Evolutionary conservation across 2,888 invertebrate species (phyloP), one percentile per base, ranked within the genome.

Genomic region (Entomobrya multifasciata): DNA sequence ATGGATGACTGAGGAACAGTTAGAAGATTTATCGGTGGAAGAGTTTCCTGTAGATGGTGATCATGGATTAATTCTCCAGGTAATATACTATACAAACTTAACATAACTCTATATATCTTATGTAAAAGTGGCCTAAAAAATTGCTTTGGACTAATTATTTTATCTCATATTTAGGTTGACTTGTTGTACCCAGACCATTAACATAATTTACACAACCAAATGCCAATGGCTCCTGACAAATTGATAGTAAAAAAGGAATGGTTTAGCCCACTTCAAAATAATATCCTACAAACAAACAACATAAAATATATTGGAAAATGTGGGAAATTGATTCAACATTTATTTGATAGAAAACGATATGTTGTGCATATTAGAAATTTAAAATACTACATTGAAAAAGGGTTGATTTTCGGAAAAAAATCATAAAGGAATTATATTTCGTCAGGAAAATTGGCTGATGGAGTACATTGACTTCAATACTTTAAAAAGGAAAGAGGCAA

Each of bases 291-390:
- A 11, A 44, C 5, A 5, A 5, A 44, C 5, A 20, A 25, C 1
- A 76, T 60, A 15, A 60, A 44, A 15, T 76, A 74, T 44, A 13
- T 20, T 36, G 60, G 41, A 47, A 60, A 60, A 6, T 4, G 27
- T 1, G 55, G 57, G 74, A 83, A 83, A 36, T 22, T 83, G n/a
- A 47, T 83, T n/a, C 25, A 74, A n/a, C 74, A 83, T 27, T 62
- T 83, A 36, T 41, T 55, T 52, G 10, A n/a, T 5, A 10, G 83
- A 47, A 41, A 36, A 4, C 36, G 20, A 27, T 83, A 83, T 44
- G 44, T 76, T 0, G 6, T 72, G 8, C 83, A 83, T 76, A 25
- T 25, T 62, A 76, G 62, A 47, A 74, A 57, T 47, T 20, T 83
- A 22, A 30, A 83, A 52, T 57, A 15, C 41, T 83, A 57, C 36